Evolutionary conservation across 2,888 invertebrate genomes (phyloP), one percentile per base, ranked within the genome.

Genomic region (Pseudococcus jackbeardsleyi): DNA sequence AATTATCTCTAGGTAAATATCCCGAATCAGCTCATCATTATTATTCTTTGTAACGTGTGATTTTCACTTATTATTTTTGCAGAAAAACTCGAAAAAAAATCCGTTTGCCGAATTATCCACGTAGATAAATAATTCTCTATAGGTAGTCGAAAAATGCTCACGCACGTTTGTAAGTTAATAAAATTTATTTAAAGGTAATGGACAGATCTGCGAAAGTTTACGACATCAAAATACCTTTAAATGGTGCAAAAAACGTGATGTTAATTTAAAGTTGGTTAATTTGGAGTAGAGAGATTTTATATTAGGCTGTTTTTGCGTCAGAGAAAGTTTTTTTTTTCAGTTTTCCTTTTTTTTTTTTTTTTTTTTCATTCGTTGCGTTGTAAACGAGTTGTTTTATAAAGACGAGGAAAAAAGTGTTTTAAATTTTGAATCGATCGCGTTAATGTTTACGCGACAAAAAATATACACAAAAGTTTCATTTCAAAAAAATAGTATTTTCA

Each of bases 191-290:
- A 77, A 77, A 77, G 39, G 33, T 77, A 77, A 77, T 77, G 77
- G 77, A 77, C 77, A 77, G 77, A 39, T 77, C 77, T 79, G 79
- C 42, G 79, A 79, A 79, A 79, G 79, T 79, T 79, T 79, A 79
- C 79, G 79, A 79, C 17, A 42, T 79, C 33, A 79, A 79, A 79
- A 79, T 79, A 79, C 79, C 79, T 79, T 79, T 19, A 79, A 79
- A 79, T 79, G 79, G 46, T 19, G 42, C 46, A 79, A 79, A 42
- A 42, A 79, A 79, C 79, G 79, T 79, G 79, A 79, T 79, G 42
- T 79, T 79, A 79, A 79, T 79, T 79, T 79, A 79, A 79, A 79
- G 42, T 79, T 19, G 79, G 79, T 46, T 79, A 42, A 79, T 79
- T 42, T 42, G 42, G n/a, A 79, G 79, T 11, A 72, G 42, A 79